phyloP scores from a whole-genome alignment of 64 coral and sea anemone species.

The Orbicella faveolata region DNA sequence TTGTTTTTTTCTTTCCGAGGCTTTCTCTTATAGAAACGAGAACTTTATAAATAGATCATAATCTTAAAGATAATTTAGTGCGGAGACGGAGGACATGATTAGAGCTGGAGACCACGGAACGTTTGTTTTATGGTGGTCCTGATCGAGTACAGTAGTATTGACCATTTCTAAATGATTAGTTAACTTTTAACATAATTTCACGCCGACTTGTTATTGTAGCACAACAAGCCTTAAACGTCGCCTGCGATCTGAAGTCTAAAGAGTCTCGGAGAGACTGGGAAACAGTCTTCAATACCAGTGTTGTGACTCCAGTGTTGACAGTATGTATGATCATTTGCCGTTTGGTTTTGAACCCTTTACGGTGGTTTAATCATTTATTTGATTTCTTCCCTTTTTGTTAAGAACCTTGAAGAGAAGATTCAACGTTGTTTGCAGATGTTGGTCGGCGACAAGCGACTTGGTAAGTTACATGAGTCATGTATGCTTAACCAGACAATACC shows the following conservation, averaged over 20 bases:
- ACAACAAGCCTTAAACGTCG: not conserved
- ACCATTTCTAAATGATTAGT: no score
- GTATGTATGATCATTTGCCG: not conserved
- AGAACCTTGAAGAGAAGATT: conserved; percentile 23
- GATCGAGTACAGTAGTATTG: no score
- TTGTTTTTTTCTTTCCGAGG: no score
- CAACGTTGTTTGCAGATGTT: conserved; percentile 21
- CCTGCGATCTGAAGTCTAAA: not conserved
- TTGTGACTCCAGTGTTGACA: conserved; percentile 12
- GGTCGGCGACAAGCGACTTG: conserved; percentile 32
- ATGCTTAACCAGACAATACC: not conserved
- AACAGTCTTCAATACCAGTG: conserved; percentile 10
- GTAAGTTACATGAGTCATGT: not conserved
- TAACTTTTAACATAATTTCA: no score
- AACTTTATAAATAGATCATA: no score
- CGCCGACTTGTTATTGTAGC: not conserved
- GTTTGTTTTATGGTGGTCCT: not conserved
- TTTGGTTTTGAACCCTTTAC: not conserved
- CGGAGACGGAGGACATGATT: no score
- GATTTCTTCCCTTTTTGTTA: not conserved
- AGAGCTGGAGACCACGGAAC: not conserved
- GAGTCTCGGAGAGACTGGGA: conserved; percentile 42
- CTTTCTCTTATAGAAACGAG: no score
- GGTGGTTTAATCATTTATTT: no score
- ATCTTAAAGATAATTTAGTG: no score